These are phyloP conservation scores for Onychomys torridus DNA, from an alignment of 2,797 vertebrate species.

Conservation along the genomic window DNA sequence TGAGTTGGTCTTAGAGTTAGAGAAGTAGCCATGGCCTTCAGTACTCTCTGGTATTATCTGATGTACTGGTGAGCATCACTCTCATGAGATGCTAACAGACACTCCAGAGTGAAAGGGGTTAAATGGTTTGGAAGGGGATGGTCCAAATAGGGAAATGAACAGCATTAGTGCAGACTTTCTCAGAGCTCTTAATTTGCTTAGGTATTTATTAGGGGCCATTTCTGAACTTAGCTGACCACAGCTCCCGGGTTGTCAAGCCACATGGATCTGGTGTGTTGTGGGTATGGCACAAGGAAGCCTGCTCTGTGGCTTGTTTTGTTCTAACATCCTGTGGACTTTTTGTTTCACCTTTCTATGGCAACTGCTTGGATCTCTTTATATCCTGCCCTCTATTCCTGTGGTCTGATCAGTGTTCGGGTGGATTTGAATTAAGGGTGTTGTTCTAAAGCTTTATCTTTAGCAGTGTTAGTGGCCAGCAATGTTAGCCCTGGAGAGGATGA, in stretches of 20 bases:
- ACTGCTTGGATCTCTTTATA: not conserved
- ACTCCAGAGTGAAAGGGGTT: not conserved
- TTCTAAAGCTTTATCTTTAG: not conserved
- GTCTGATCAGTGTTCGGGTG: no score
- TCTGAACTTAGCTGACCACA: not conserved
- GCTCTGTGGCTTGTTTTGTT: not conserved
- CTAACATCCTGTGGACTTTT: not conserved
- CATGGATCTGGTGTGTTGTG: not conserved
- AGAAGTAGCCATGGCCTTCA: not conserved
- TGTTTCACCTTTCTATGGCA: not conserved
- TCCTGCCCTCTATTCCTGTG: not conserved
- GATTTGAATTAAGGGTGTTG: not conserved
- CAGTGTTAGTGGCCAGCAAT: not conserved
- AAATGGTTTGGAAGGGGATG: not conserved
- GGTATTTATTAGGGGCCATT: not conserved
- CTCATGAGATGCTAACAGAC: not conserved
- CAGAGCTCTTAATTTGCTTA: not conserved
- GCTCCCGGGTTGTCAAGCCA: not conserved
- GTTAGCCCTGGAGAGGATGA: not conserved
- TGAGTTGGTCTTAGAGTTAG: not conserved
- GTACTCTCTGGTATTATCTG: rapidly evolving
- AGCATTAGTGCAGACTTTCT: constrained; percentile 18
- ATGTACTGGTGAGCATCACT: not conserved
- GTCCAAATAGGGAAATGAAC: not conserved
- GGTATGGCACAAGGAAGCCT: not conserved